These are phyloP conservation scores for Laticauda colubrina DNA, from an alignment of 2,113 vertebrate genomes.

Conservation along the genomic window DNA sequence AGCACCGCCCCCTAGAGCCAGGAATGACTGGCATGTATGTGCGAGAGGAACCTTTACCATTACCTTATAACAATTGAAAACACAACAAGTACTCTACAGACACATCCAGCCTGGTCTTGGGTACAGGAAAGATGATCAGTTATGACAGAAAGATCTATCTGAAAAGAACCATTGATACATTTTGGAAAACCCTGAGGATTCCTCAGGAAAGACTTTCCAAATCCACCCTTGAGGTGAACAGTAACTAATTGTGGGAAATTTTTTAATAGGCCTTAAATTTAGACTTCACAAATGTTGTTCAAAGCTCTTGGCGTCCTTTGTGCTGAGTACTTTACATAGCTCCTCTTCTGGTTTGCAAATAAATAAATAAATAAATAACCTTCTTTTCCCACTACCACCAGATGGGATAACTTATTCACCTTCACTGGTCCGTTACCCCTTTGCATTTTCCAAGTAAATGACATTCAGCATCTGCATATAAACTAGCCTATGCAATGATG, in stretches of 20 bases:
- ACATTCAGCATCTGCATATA: background rate
- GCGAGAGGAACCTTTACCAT: too few relatives aligned
- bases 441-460: background rate
- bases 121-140: background rate
- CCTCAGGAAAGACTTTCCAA: background rate
- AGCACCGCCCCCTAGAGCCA: too few relatives aligned
- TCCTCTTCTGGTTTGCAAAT: background rate
- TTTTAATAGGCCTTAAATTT: background rate
- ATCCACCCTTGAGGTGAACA: too few relatives aligned
- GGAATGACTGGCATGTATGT: too few relatives aligned
- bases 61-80: background rate
- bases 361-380: background rate
- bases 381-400: background rate
- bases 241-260: background rate
- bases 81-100: background rate
- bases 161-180: background rate
- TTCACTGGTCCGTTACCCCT: background rate
- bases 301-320: slow-evolving; percentile 9
- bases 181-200: background rate
- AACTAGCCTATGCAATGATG: rapidly evolving
- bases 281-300: too few relatives aligned
- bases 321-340: slow-evolving; percentile 4
- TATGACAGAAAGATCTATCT: background rate
- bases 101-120: background rate
- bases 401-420: background rate